Percentiles rank a stretch among this genome's conserved stretches.
Conservation (phyloP, 2,888 invertebrate genomes). For the Melanargia galathea region DNA sequence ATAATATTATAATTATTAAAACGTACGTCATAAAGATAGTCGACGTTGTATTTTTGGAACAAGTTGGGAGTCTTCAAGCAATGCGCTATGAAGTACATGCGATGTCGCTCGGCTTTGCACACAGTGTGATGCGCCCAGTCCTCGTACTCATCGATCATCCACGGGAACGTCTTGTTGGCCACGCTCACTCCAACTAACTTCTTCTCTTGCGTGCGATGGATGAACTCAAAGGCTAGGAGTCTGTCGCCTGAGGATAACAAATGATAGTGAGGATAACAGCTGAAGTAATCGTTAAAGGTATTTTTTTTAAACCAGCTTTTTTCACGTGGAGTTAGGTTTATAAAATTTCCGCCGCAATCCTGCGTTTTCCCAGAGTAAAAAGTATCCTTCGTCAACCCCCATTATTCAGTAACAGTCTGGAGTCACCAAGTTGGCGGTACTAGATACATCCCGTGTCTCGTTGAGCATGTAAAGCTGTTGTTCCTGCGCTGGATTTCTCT, state of each 20-base stretch:
- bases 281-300: not conserved
- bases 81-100: slow-evolving; percentile 79
- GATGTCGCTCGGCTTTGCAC: slow-evolving; percentile 62
- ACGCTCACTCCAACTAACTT: slow-evolving; percentile 76
- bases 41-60: slow-evolving; percentile 66
- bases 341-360: no score
- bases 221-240: slow-evolving; percentile 58
- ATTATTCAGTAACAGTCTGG: no score
- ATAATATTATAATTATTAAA: no score
- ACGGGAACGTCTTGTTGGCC: slow-evolving; percentile 72
- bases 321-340: no score
- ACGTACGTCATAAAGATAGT: slow-evolving; percentile 78
- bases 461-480: no score
- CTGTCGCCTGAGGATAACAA: slow-evolving; percentile 56
- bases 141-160: slow-evolving; percentile 77
- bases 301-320: no score
- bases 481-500: no score
- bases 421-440: no score
- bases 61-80: slow-evolving; percentile 71
- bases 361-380: no score
- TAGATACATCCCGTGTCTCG: no score
- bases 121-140: slow-evolving; percentile 75
- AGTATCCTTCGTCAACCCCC: no score
- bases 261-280: not conserved
- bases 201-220: slow-evolving; percentile 59